phyloP scores from a whole-genome alignment of 1,140 invertebrate genomes.

The Vanessa atalanta region DNA sequence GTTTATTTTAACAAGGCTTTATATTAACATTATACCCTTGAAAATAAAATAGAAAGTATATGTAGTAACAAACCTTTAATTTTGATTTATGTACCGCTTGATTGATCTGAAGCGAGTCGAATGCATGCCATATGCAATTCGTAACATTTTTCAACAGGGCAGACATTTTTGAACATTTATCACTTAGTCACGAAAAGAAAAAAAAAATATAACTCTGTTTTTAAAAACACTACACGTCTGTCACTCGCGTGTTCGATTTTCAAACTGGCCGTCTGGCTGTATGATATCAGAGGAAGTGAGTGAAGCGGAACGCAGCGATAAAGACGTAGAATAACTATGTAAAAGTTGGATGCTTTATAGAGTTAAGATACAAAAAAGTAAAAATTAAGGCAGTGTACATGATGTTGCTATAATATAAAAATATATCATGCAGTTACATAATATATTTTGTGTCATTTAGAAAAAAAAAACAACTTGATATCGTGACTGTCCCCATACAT shows the following conservation, averaged over 20 bases:
- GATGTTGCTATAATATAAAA: background rate
- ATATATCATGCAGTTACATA: background rate
- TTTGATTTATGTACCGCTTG: slow-evolving; percentile 87
- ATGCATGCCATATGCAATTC: slow-evolving; percentile 89
- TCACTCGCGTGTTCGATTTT: slow-evolving; percentile 54
- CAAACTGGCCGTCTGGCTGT: slow-evolving; percentile 48
- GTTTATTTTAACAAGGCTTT: slow-evolving; percentile 16
- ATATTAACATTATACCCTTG: slow-evolving; percentile 15
- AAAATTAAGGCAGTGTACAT: background rate
- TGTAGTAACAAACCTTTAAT: slow-evolving; percentile 83
- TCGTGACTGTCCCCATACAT: too few relatives aligned
- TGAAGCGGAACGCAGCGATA: slow-evolving; percentile 46
- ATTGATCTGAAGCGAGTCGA: slow-evolving; percentile 84
- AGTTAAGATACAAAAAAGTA: background rate
- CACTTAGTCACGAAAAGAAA: slow-evolving; percentile 28
- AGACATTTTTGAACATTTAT: slow-evolving; percentile 79
- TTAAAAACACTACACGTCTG: slow-evolving; percentile 44
- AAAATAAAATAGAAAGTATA: slow-evolving; percentile 33
- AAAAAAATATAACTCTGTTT: slow-evolving; percentile 14
- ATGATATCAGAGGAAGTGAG: slow-evolving; percentile 58
- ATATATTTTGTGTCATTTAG: too few relatives aligned
- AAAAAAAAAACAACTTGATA: too few relatives aligned
- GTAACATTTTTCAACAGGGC: slow-evolving; percentile 85
- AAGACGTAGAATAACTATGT: slow-evolving; percentile 17
- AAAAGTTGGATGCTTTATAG: background rate